phyloP scores from a whole-genome alignment of 2,113 vertebrate genomes.

The Oophaga pumilio region DNA sequence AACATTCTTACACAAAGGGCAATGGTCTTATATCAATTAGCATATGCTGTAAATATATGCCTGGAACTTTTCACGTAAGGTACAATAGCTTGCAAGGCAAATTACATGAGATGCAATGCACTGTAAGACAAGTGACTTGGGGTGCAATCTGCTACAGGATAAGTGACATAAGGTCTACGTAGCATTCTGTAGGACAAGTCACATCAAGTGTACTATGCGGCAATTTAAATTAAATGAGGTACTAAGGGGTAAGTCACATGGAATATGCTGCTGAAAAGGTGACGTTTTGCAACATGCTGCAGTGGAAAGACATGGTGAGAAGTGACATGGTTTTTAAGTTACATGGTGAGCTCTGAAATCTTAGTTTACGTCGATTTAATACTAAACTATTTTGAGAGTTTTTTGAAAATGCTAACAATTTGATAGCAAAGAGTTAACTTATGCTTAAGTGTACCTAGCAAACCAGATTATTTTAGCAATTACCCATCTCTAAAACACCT shows the following conservation, averaged over 20 bases:
- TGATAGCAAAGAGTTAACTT: background rate
- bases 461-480: background rate
- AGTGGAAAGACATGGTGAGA: background rate
- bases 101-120: background rate
- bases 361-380: background rate
- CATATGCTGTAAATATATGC: background rate
- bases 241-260: background rate
- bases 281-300: background rate
- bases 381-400: background rate
- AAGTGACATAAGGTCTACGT: background rate
- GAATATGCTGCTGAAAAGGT: background rate
- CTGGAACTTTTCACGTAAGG: too few relatives aligned
- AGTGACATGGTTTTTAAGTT: background rate
- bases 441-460: background rate
- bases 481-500: conserved; percentile 16
- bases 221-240: background rate
- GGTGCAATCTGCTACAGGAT: background rate
- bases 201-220: background rate
- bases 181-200: background rate
- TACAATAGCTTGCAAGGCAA: too few relatives aligned
- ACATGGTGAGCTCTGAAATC: background rate
- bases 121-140: background rate
- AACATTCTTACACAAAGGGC: background rate
- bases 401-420: background rate
- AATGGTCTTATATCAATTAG: background rate